Conservation (phyloP, 1,140 invertebrate species). For the Drosophila hydei region DNA sequence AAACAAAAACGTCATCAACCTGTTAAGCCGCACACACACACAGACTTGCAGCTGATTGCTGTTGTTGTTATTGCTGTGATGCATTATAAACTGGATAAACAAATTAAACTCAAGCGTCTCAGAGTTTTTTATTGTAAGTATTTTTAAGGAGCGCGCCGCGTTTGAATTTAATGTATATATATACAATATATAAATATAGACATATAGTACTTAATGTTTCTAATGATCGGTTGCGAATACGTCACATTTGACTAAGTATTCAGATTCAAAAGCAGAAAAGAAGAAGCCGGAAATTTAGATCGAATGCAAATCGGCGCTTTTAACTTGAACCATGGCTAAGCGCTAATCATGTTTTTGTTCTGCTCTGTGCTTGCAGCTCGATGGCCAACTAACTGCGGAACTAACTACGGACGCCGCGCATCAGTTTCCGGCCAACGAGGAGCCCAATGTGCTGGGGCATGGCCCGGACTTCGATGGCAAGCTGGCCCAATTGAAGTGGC, state of each 20-base stretch:
- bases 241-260: slow-evolving; percentile 6
- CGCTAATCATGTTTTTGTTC: slow-evolving; percentile 18
- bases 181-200: too few species aligned
- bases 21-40: slow-evolving; percentile 19
- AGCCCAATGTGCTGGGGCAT: slow-evolving; percentile 78
- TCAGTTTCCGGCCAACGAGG: slow-evolving; percentile 82
- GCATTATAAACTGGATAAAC: slow-evolving; percentile 68
- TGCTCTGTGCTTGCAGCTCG: slow-evolving; percentile 41
- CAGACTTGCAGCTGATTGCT: slow-evolving; percentile 5
- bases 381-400: slow-evolving; percentile 61
- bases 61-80: slow-evolving; percentile 36
- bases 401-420: slow-evolving; percentile 53
- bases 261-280: not conserved
- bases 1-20: slow-evolving; percentile 73
- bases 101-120: slow-evolving; percentile 71
- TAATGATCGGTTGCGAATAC: not conserved
- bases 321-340: slow-evolving; percentile 13
- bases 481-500: slow-evolving; percentile 65
- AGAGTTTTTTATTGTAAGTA: slow-evolving; percentile 11
- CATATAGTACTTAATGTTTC: too few species aligned
- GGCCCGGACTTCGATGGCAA: slow-evolving; percentile 71
- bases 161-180: not conserved
- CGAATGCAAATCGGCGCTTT: slow-evolving; percentile 10
- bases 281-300: slow-evolving; percentile 1
- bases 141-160: slow-evolving; percentile 14